Percentiles rank a stretch among this genome's conserved stretches.
These are phyloP conservation scores for Sardinella longiceps DNA, from an alignment of 2,797 vertebrate species.

Conservation along the genomic window DNA sequence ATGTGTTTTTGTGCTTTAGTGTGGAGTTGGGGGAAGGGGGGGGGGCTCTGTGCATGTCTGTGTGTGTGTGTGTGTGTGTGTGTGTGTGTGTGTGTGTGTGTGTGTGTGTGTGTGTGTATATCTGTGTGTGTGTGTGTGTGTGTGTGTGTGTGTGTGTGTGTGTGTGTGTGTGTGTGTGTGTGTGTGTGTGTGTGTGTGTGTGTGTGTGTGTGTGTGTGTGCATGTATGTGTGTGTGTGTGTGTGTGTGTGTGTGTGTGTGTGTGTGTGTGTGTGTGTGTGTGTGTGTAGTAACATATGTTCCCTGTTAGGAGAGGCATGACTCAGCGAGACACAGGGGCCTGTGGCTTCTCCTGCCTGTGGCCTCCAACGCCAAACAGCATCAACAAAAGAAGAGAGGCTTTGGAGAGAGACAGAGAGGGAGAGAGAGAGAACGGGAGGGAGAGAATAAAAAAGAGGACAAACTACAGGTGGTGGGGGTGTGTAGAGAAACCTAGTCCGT, in stretches of 20 bases:
- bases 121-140: slow-evolving; percentile 14
- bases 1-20: neutral
- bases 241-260: slow-evolving; percentile 19
- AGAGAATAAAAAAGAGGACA: neutral
- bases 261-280: slow-evolving; percentile 21
- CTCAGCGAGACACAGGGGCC: slow-evolving; percentile 22
- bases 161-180: too few species aligned
- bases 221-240: neutral
- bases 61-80: neutral
- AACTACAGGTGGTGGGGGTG: slow-evolving; percentile 21
- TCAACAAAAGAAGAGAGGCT: neutral
- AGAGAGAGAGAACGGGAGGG: neutral
- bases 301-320: slow-evolving; percentile 33
- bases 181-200: neutral
- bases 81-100: neutral
- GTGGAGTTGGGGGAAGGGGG: neutral
- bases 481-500: slow-evolving; percentile 6
- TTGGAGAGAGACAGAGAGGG: neutral
- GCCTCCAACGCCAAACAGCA: slow-evolving; percentile 17
- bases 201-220: slow-evolving; percentile 10
- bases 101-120: neutral
- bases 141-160: too few species aligned
- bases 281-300: slow-evolving; percentile 27
- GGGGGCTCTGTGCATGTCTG: neutral
- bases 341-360: slow-evolving; percentile 19